These are phyloP conservation scores for Globodera rostochiensis DNA, from an alignment of 1,140 invertebrate genomes.

Conservation along the genomic window DNA sequence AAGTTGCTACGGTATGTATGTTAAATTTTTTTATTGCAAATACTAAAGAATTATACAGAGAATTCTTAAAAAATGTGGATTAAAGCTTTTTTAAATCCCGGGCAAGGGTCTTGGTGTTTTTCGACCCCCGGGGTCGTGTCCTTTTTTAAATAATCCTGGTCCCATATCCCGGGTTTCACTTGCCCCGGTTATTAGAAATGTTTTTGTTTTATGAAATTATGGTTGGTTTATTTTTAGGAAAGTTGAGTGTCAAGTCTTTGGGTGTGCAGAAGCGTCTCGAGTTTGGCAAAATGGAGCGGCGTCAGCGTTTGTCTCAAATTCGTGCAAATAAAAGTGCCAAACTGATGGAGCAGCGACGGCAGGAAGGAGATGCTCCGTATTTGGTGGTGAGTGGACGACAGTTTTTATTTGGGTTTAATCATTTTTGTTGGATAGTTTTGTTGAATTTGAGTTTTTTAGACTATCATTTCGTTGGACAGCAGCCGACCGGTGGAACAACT, in stretches of 20 bases:
- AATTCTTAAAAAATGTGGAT: no score
- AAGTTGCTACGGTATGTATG: no score
- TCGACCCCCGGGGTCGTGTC: no score
- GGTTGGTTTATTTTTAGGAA: constrained; percentile 27
- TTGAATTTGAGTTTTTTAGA: constrained; percentile 31
- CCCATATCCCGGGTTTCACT: no score
- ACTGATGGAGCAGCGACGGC: constrained; percentile 25
- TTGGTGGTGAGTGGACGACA: not conserved
- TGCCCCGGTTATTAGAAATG: not conserved
- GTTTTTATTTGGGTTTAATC: not conserved
- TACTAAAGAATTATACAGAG: no score
- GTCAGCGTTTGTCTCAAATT: constrained; percentile 20
- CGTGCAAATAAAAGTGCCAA: constrained; percentile 30
- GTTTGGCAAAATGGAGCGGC: constrained; percentile 24
- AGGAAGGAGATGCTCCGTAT: constrained; percentile 10
- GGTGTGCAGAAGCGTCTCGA: constrained; percentile 7
- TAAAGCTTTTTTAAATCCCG: no score
- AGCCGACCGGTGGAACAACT: constrained; percentile 13
- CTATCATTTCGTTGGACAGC: constrained; percentile 36
- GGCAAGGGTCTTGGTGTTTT: no score
- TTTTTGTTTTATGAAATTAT: not conserved
- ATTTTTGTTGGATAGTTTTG: not conserved
- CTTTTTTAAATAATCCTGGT: no score
- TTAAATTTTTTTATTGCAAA: no score
- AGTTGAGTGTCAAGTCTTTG: constrained; percentile 19